Evolutionary conservation across 64 coral and sea anemone species (phyloP), one percentile per base, ranked within the genome.

Genomic region (Montipora sp.): DNA sequence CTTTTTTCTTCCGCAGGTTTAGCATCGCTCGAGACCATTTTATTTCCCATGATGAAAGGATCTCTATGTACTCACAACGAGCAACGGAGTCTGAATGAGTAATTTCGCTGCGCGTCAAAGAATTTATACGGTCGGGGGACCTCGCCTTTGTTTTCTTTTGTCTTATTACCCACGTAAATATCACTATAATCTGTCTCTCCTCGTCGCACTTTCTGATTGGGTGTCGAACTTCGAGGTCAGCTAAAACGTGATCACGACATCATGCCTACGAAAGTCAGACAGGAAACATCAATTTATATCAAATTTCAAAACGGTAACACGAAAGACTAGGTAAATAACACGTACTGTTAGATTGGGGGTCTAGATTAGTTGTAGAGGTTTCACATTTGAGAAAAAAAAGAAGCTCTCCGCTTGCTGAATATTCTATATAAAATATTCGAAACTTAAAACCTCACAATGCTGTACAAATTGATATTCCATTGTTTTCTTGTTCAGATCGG

Each of bases 91-190:
- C 6, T 70, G 63, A 84, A 48, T 84, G 82, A 84, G 45, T 51
- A 48, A 70, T 47, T 45, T 49, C 19, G 16, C 16, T 7, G 47
- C 82, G 46, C 6, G 63, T 46, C 19, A 18, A n/a, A 47, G 36
- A 70, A 48, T 84, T 84, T 84, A 84, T 84, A 51, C 82, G 67
- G 44, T 70, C 19, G 19, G 18, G 0, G 2, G 63, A 23, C 45
- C 82, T 84, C 82, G 82, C 82, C 82, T 70, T 84, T 84, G 82
- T 84, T 48, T 48, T 7, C 65, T 84, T 50, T 84, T 14, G n/a
- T 49, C 13, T 84, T 44, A 21, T 50, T 70, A 11, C 63, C 82
- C 82, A 84, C 82, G 82, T 0, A 83, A 69, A 71, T 63, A 18
- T 19, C 7, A 11, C 67, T 20, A 71, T 70, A 72, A 22, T 84